phyloP scores from a whole-genome alignment of 2,113 vertebrate species.

The Ctenodactylus gundi region DNA sequence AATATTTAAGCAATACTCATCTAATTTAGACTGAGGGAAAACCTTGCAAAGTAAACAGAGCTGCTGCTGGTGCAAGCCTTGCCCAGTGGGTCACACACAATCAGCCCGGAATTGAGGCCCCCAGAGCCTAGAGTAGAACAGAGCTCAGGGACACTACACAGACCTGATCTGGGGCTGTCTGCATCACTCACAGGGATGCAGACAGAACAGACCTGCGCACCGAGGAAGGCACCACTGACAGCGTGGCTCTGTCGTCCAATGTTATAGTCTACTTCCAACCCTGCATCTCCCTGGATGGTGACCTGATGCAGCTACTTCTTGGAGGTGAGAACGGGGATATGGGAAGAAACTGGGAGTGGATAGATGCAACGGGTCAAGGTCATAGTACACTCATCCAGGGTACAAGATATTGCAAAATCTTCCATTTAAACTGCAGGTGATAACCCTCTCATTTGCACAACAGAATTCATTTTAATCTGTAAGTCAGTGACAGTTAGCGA shows the following conservation, averaged over 20 bases:
- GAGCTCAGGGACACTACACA: fast-evolving
- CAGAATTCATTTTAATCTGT: not conserved
- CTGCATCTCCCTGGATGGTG: not conserved
- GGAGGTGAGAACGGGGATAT: not conserved
- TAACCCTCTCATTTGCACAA: not conserved
- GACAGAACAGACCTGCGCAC: not conserved
- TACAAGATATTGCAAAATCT: not conserved
- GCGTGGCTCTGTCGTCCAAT: fast-evolving
- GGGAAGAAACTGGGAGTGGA: too few relatives aligned
- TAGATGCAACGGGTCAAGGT: fast-evolving
- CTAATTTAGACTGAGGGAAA: not conserved
- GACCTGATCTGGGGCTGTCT: not conserved
- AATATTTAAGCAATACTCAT: not conserved
- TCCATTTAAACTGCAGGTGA: not conserved
- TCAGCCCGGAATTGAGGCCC: too few relatives aligned
- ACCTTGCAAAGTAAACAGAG: not conserved
- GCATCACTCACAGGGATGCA: not conserved
- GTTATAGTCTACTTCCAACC: not conserved
- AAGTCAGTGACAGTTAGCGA: not conserved
- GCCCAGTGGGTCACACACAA: not conserved
- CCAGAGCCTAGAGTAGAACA: fast-evolving
- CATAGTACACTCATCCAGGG: not conserved
- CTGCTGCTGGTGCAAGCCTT: not conserved
- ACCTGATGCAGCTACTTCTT: not conserved
- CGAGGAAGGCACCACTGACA: not conserved